Evolutionary conservation across 2,888 invertebrate genomes (phyloP).

Genomic region (Dolichomitus sp.): DNA sequence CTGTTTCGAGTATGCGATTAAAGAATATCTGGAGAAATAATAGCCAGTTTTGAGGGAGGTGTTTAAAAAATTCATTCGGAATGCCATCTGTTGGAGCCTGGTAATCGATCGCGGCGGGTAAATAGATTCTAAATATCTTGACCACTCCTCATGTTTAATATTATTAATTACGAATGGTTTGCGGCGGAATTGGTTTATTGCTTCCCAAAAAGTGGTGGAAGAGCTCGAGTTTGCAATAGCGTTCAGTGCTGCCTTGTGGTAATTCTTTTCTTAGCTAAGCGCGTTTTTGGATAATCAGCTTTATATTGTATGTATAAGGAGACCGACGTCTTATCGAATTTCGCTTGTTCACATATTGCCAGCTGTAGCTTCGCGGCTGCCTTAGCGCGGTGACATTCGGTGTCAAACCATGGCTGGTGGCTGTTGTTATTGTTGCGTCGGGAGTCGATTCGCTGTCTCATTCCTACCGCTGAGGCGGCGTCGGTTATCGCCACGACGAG

Average conservation of each 20-base stretch:
- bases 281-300: neutral
- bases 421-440: neutral
- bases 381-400: neutral
- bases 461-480: slow-evolving; percentile 1
- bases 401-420: neutral
- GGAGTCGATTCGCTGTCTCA: neutral
- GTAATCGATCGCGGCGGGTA: neutral
- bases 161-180: neutral
- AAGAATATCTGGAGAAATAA: neutral
- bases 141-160: neutral
- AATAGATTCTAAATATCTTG: neutral
- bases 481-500: slow-evolving; percentile 4
- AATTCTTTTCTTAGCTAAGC: neutral
- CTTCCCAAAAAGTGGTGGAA: neutral
- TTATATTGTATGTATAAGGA: neutral
- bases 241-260: neutral
- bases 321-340: neutral
- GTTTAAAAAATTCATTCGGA: neutral
- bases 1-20: neutral
- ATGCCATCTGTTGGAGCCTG: neutral
- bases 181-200: neutral
- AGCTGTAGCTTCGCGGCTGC: neutral
- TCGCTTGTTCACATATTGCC: neutral
- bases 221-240: neutral
- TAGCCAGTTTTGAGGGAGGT: neutral